These are phyloP conservation scores for Eumaeus atala DNA, from an alignment of 1,140 invertebrate species.

Conservation along the genomic window DNA sequence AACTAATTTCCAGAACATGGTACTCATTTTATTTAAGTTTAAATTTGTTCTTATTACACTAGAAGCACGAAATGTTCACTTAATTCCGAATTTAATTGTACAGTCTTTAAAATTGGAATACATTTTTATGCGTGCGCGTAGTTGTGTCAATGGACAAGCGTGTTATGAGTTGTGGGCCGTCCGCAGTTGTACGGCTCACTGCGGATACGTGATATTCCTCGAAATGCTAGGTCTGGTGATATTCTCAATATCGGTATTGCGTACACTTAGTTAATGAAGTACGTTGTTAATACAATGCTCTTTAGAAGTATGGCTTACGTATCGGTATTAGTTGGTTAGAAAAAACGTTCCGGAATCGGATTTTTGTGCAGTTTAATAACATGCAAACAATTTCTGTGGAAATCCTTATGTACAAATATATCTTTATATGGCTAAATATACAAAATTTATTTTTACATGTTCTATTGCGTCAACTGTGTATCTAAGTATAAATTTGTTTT, in stretches of 20 bases:
- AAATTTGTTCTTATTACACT: slow-evolving; percentile 5
- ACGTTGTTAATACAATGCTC: no score
- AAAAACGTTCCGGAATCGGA: no score
- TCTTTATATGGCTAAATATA: no score
- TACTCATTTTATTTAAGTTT: slow-evolving; percentile 30
- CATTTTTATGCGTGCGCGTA: slow-evolving; percentile 22
- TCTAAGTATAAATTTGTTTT: no score
- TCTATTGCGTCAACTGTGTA: no score
- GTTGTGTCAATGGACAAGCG: slow-evolving; percentile 20
- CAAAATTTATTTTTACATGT: no score
- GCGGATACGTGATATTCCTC: slow-evolving; percentile 36
- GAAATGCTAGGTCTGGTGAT: not conserved
- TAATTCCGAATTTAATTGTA: not conserved
- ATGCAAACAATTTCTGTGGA: no score
- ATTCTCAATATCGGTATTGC: not conserved
- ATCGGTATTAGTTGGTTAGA: no score
- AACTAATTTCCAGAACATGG: slow-evolving; percentile 26
- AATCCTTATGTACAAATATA: no score
- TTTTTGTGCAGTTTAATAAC: no score
- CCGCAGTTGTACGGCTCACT: slow-evolving; percentile 39
- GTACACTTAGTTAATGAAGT: no score
- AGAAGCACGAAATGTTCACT: slow-evolving; percentile 7
- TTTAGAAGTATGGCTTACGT: no score
- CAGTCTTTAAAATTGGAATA: slow-evolving; percentile 13
- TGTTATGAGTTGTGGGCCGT: slow-evolving; percentile 27